Conservation (phyloP, 2,113 vertebrate genomes). For the Sialia sialis region DNA sequence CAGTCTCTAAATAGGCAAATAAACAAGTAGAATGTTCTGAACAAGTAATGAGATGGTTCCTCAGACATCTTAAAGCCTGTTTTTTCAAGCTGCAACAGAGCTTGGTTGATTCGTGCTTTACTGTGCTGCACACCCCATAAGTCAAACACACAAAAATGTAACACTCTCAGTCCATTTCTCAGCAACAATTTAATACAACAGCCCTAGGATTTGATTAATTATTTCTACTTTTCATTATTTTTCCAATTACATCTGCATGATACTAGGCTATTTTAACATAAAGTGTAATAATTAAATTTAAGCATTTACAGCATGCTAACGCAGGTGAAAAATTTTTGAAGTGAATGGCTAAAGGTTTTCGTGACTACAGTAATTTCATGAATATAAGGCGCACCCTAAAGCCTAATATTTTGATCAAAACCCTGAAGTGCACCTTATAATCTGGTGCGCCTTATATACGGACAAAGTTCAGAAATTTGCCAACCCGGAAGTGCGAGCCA, state of each 20-base stretch:
- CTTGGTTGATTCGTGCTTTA: background rate
- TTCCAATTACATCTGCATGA: background rate
- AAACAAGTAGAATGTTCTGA: conserved; percentile 4
- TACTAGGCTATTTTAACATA: background rate
- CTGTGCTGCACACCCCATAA: background rate
- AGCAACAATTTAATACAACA: background rate
- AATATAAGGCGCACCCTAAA: too few relatives aligned
- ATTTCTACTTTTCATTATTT: conserved; percentile 13
- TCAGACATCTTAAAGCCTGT: background rate
- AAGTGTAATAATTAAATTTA: background rate
- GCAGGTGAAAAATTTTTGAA: background rate
- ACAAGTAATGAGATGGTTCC: conserved; percentile 26
- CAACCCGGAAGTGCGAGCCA: too few relatives aligned
- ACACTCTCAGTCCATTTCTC: background rate
- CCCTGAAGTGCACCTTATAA: too few relatives aligned
- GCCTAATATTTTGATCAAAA: too few relatives aligned
- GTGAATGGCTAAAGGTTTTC: background rate
- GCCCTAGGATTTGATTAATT: background rate
- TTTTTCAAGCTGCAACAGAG: background rate
- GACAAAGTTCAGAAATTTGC: too few relatives aligned
- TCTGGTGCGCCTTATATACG: too few relatives aligned
- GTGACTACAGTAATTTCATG: too few relatives aligned
- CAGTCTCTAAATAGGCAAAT: background rate
- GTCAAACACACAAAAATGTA: conserved; percentile 31
- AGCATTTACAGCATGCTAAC: background rate